phyloP scores from a whole-genome alignment of 1,140 invertebrate species.

The Maconellicoccus hirsutus region DNA sequence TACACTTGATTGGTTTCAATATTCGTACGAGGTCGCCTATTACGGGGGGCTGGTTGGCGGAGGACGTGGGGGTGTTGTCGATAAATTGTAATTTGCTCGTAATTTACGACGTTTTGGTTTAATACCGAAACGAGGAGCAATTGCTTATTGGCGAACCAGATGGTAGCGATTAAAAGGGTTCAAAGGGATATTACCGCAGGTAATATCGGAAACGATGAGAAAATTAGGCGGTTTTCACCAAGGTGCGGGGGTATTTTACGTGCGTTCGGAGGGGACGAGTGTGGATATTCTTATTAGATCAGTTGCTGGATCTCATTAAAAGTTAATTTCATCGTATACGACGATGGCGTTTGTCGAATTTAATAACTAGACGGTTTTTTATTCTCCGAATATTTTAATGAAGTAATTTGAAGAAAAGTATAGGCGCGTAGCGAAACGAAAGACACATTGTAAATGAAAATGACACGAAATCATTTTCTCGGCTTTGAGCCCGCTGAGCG shows the following conservation, averaged over 20 bases:
- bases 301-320: no score
- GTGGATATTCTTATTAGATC: no score
- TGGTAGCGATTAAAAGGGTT: no score
- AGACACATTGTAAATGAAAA: background rate
- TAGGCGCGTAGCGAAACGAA: background rate
- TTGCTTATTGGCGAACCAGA: no score
- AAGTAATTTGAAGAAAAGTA: conserved; percentile 1
- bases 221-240: no score
- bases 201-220: no score
- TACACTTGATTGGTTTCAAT: background rate
- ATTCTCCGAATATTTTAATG: background rate
- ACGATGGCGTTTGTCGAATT: no score
- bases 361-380: background rate
- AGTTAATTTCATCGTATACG: no score
- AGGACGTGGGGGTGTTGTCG: background rate
- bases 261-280: no score
- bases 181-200: no score
- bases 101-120: background rate
- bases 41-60: background rate
- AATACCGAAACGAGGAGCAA: no score
- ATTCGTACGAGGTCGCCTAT: background rate
- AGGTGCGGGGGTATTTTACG: no score
- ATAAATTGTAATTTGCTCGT: background rate
- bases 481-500: background rate
- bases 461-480: background rate